Evolutionary conservation across 2,888 invertebrate genomes (phyloP), one percentile per base, ranked within the genome.

Genomic region (Drosophila atripex): DNA sequence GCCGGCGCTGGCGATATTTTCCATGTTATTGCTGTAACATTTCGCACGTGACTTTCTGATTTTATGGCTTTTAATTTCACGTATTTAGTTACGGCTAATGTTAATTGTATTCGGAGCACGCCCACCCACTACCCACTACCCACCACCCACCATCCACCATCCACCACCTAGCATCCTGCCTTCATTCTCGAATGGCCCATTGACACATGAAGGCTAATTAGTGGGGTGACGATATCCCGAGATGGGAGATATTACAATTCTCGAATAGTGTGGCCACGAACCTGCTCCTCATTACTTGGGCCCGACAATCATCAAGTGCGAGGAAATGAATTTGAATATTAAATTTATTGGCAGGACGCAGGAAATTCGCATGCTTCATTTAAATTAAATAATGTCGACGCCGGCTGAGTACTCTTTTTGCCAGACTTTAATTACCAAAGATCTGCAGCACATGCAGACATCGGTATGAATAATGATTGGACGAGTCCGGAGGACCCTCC

Each of bases 21-120:
- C n/a, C 49, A 23, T 77, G 65, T 72, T 76, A 65, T 65, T 78
- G 86, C 73, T 71, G 74, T 72, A 69, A 73, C 73, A 76, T 78
- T 80, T 85, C 73, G 86, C 89, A 88, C 89, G 89, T 89, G 89
- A 88, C 88, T 83, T 84, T 76, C 55, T 71, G 79, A 89, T 84
- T 89, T 88, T 88, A 89, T 90, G 76, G 86, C 80, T 83, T 90
- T 89, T 89, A 88, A 89, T 88, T 89, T 90, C 80, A 78, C 75
- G 77, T 87, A 86, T 87, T 89, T 80, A 84, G 88, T 80, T 80
- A 80, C 80, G 78, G 87, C 75, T 82, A 87, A 83, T 83, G 84
- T 87, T 89, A 78, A 87, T 85, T 87, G 78, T 84, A 74, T 78
- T 75, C 69, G 55, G 35, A 47, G 38, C 39, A 41, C 7, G 50